Conservation (phyloP, 2,888 invertebrate species). For the Drosophila paramelanica region DNA sequence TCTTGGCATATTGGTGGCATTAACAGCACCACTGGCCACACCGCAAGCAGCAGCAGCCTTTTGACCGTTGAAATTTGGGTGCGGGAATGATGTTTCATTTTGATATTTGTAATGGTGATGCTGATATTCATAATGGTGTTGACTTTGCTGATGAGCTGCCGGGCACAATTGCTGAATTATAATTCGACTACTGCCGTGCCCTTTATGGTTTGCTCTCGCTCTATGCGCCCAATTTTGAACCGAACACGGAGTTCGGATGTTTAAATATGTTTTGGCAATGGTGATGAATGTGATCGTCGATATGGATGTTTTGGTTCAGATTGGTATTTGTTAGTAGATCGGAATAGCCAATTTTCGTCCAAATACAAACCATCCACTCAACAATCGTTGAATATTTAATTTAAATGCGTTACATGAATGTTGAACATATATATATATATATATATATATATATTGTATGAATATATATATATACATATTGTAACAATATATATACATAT, state of each 20-base stretch:
- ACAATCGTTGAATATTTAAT: constrained; percentile 17
- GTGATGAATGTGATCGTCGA: constrained; percentile 19
- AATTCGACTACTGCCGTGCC: constrained; percentile 39
- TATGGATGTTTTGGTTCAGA: constrained; percentile 23
- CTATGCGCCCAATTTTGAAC: constrained; percentile 21
- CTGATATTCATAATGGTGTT: constrained; percentile 44
- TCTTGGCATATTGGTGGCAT: constrained; percentile 27
- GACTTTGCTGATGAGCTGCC: constrained; percentile 24
- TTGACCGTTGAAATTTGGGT: constrained; percentile 30
- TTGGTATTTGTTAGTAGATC: constrained; percentile 5
- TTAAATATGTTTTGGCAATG: constrained; percentile 16
- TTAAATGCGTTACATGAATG: constrained; percentile 11
- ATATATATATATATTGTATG: background rate
- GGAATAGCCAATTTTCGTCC: constrained; percentile 10
- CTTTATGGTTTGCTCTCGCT: constrained; percentile 22
- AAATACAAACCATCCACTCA: constrained; percentile 23
- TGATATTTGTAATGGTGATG: constrained; percentile 35
- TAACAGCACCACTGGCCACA: constrained; percentile 1
- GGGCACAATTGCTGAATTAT: constrained; percentile 46
- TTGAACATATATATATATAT: constrained; percentile 12
- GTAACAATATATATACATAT: background rate
- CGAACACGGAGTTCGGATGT: constrained; percentile 13
- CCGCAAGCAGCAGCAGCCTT: constrained; percentile 14
- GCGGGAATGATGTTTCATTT: constrained; percentile 30
- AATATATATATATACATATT: constrained; percentile 1